Percentiles rank a stretch among this genome's conserved stretches.
phyloP scores from a whole-genome alignment of 2,888 invertebrate species.

The Myathropa florea region DNA sequence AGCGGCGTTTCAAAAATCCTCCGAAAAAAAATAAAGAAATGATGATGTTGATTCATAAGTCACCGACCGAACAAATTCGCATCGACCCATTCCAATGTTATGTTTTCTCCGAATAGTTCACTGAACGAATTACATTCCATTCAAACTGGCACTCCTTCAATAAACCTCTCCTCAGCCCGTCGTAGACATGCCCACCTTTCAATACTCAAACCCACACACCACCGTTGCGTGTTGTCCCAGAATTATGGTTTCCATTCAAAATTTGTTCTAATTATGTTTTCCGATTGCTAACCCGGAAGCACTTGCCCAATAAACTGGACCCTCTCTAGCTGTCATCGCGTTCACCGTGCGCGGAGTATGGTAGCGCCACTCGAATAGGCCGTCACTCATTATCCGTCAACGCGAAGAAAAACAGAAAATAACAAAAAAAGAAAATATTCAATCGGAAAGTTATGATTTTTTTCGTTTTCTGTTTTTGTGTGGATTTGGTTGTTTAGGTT shows the following conservation, averaged over 20 bases:
- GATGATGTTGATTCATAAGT: too few species aligned
- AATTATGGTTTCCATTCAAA: conserved; percentile 47
- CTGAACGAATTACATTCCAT: too few species aligned
- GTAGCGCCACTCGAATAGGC: neutral
- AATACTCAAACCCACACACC: neutral
- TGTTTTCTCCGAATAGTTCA: too few species aligned
- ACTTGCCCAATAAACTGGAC: conserved; percentile 39
- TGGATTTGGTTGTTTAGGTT: neutral
- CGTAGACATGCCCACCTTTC: neutral
- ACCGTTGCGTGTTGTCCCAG: conserved; percentile 15
- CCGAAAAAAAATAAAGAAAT: too few species aligned
- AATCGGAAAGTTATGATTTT: conserved; percentile 11
- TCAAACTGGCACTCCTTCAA: too few species aligned
- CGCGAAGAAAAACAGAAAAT: neutral
- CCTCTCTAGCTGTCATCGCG: conserved; percentile 35
- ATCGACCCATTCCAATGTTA: too few species aligned
- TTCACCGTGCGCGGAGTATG: neutral
- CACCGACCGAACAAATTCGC: too few species aligned
- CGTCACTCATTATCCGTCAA: conserved; percentile 24
- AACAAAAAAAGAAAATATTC: neutral
- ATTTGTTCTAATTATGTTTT: conserved; percentile 53
- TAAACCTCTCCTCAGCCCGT: neutral
- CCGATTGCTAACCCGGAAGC: conserved; percentile 48
- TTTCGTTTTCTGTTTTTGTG: neutral
- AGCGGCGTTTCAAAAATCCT: too few species aligned